Base-by-base conservation (phyloP, 1,140 invertebrate species). In the Drosophila parabipectinata region DNA sequence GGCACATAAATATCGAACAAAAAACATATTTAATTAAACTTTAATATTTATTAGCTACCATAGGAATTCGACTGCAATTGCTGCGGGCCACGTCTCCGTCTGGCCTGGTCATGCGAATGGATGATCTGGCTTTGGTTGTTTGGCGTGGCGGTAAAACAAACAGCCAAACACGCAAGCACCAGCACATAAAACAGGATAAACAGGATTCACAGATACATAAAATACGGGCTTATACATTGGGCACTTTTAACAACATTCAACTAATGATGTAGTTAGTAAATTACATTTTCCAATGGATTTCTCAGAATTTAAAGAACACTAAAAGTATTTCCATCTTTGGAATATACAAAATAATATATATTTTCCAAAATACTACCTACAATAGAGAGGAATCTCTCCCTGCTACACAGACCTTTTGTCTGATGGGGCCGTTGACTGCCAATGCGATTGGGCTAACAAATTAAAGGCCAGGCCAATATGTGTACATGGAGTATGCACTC, bases 21-120 rank as follows among this genome's bases (percentile, higher is more conserved):
- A 81, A 83, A 88, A 81, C 79, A 87, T 87, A 88, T 88, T 88
- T 88, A 88, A 88, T 88, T 88, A 88, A 88, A 88, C 72, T 88
- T 88, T 83, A 79, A 88, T 88, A 88, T 88, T 88, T 88, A 88
- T 88, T 88, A 88, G 83, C 83, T 83, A 77, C 54, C 83, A 72
- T 54, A 83, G 83, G 83, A 88, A 79, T 88, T 79, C 62, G 52
- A 48, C 72, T 68, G 75, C 78, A 72, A 79, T 82, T 75, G 79
- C 79, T 74, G 15, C 51, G 67, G 56, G 75, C 59, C n/a, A 9
- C 26, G 48, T 24, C 41, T 45, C 6, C 6, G 30, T 37, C 47
- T 34, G 50, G 34, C 14, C 55, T 54, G 44, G 63, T 44, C 53
- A 30, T 34, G 12, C 15, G 26, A 50, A 66, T 54, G 61, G 53